Percentiles rank a stretch among this genome's conserved stretches.
These are phyloP conservation scores for Aleadryas rufinucha DNA, from an alignment of 2,113 vertebrate species.

Conservation along the genomic window DNA sequence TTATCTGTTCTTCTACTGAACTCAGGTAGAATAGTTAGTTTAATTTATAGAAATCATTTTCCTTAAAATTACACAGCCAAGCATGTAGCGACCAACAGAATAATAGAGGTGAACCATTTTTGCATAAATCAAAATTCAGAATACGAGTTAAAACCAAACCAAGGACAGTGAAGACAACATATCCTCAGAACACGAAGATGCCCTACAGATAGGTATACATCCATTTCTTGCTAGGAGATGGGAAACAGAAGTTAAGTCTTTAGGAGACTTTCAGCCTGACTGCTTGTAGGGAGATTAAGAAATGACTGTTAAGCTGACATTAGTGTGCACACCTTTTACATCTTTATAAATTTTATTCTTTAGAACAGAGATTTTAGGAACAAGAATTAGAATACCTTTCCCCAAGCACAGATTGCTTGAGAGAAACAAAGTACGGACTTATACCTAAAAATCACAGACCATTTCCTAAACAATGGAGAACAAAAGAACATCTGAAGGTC, in stretches of 20 bases:
- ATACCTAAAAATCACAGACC: neutral
- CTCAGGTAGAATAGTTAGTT: neutral
- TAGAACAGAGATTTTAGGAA: neutral
- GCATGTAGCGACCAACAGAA: neutral
- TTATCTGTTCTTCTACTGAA: neutral
- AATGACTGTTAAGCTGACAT: neutral
- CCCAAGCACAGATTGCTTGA: neutral
- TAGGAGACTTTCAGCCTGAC: neutral
- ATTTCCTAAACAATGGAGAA: neutral
- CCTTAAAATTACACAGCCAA: neutral
- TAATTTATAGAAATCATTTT: neutral
- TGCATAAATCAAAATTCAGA: neutral
- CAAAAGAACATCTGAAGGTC: neutral
- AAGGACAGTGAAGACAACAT: neutral
- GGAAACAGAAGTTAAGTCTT: neutral
- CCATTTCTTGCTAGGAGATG: neutral
- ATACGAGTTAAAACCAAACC: neutral
- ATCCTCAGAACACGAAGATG: neutral
- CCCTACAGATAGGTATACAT: neutral
- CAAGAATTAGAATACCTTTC: neutral
- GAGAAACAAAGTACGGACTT: neutral
- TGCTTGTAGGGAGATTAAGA: neutral
- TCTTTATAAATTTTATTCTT: neutral
- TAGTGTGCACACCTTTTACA: neutral
- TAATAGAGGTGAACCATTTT: neutral